Conservation (phyloP, 2,797 vertebrate species). For the Scolopax rusticola region DNA sequence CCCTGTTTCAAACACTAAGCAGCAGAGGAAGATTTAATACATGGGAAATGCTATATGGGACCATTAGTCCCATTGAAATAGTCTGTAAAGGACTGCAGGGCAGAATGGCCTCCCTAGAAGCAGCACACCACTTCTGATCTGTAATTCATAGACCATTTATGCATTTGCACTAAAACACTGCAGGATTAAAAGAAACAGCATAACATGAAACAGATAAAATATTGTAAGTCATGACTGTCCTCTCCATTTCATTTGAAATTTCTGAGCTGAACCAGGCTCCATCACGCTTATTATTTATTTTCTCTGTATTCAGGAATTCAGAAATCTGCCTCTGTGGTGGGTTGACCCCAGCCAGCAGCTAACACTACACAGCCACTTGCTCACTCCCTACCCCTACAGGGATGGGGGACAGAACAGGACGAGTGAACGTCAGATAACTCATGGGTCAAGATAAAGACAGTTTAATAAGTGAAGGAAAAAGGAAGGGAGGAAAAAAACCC, state of each 20-base stretch:
- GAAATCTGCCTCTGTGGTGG: neutral
- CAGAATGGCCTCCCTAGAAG: neutral
- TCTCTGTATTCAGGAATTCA: neutral
- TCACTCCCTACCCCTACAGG: neutral
- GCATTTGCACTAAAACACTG: neutral
- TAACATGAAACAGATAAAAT: neutral
- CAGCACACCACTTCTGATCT: neutral
- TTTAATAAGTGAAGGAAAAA: neutral
- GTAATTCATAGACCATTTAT: neutral
- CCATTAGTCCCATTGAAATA: neutral
- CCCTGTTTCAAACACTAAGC: neutral
- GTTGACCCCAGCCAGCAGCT: neutral
- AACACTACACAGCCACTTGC: neutral
- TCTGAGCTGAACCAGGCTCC: neutral
- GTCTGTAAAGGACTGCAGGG: neutral
- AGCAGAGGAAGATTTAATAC: neutral
- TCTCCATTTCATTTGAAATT: neutral
- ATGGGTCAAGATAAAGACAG: neutral
- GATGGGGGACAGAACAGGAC: neutral
- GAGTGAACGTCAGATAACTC: neutral
- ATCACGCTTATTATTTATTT: neutral
- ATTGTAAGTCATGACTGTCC: fast-evolving
- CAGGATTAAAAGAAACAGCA: neutral
- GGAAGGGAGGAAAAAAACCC: fast-evolving
- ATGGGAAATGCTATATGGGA: neutral